phyloP scores from a whole-genome alignment of 2,888 invertebrate genomes.

The Synergus umbraculus region DNA sequence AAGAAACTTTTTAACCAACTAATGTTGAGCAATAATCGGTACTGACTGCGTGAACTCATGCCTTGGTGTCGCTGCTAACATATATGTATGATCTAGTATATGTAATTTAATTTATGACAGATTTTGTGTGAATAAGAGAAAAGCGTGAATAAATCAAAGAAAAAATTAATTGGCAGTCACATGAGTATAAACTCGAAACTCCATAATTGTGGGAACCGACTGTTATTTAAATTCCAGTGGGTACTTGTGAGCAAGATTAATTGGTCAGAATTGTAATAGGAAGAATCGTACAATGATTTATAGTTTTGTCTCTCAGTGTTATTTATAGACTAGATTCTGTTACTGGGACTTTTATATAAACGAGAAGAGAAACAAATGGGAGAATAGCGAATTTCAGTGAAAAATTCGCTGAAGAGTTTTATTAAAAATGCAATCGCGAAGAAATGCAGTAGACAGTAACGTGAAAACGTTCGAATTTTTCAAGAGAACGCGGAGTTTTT shows the following conservation, averaged over 20 bases:
- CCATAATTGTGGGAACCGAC: slow-evolving; percentile 56
- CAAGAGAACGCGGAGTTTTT: background rate
- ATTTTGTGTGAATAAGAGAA: slow-evolving; percentile 4
- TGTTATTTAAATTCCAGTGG: slow-evolving; percentile 58
- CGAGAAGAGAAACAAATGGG: slow-evolving; percentile 48
- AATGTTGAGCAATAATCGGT: background rate
- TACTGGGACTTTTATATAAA: slow-evolving; percentile 56
- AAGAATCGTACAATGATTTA: slow-evolving; percentile 54
- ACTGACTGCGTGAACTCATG: background rate
- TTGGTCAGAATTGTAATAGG: slow-evolving; percentile 51
- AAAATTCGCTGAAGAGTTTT: slow-evolving; percentile 50
- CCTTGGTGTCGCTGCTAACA: background rate
- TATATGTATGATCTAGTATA: background rate
- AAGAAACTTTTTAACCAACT: background rate
- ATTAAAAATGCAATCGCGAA: slow-evolving; percentile 52
- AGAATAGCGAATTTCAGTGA: slow-evolving; percentile 53
- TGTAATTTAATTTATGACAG: background rate
- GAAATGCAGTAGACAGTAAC: slow-evolving; percentile 60
- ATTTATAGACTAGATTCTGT: slow-evolving; percentile 57
- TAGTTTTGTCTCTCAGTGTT: slow-evolving; percentile 55
- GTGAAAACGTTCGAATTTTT: background rate
- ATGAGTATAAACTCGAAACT: slow-evolving; percentile 37
- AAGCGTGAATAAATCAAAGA: slow-evolving; percentile 15
- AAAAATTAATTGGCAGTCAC: slow-evolving; percentile 2
- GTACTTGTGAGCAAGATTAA: slow-evolving; percentile 58